Evolutionary conservation across 1,140 invertebrate genomes (phyloP), one percentile per base, ranked within the genome.

Genomic region (Asobara japonica): DNA sequence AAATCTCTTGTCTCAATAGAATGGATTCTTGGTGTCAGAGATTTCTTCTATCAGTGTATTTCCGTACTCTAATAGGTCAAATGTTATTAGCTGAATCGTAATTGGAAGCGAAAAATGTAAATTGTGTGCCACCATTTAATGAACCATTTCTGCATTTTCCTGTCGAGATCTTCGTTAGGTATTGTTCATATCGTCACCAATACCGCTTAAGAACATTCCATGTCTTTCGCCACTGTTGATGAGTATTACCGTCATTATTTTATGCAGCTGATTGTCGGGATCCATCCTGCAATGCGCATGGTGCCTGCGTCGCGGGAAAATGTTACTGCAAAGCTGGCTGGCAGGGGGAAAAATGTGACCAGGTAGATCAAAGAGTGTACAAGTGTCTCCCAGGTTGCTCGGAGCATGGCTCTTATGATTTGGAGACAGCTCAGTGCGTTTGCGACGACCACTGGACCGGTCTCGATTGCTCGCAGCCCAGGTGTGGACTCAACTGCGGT

Each of bases 251-350:
- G 2, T 48, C 41, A 45, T 16, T 7, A 30, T 30, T 31, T 13
- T 70, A 13, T 25, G 5, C 89, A 94, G 94, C 92, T 82, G 94
- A 96, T 84, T 97, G 95, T 86, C 85, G 92, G 77, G 95, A 97
- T 84, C 94, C 95, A 3, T 92, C 92, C 33, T 99, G 98, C 88
- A 94, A 94, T 16, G 92, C 92, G 29, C 96, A 98, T 81, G 98
- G 98, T 0, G 92, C 93, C 62, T 99, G 98, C 88, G 92, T 96
- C 31, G 92, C 95, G 72, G 97, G 97, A 1, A 93, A 94, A 71
- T 99, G 98, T 86, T 94, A 96, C 77, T 99, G 97, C 88, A 93
- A 96, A 80, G 94, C 94, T 2, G 97, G 98, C 0, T 99, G 97
- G 97, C 95, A 96, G 80, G 97, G 97, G 8, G 92, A 94, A 70